Evolutionary conservation across 2,113 vertebrate genomes (phyloP).

Genomic region (Aphyosemion australe): DNA sequence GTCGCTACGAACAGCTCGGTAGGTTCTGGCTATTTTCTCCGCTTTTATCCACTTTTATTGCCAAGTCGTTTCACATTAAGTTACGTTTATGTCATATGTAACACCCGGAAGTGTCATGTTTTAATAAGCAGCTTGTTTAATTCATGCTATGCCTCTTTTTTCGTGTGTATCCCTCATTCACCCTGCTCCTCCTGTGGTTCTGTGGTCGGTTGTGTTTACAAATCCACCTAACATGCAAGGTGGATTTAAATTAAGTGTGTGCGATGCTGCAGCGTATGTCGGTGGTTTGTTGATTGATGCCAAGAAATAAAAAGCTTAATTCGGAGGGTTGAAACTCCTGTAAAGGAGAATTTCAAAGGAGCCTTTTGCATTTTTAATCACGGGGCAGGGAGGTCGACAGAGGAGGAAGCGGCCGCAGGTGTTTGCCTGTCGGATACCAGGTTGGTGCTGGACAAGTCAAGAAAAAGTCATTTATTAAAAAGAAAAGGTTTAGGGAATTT

Average conservation of each 20-base stretch:
- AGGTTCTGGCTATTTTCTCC: slow-evolving; percentile 22
- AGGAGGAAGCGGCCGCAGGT: slow-evolving; percentile 57
- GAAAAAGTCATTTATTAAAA: no score
- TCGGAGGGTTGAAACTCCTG: slow-evolving; percentile 4
- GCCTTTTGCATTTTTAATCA: background rate
- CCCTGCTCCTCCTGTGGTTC: slow-evolving; percentile 32
- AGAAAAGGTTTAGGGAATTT: no score
- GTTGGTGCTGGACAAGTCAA: background rate
- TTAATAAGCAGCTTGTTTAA: background rate
- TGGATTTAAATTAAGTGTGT: slow-evolving; percentile 26
- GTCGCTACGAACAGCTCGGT: slow-evolving; percentile 25
- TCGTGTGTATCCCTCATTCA: slow-evolving; percentile 17
- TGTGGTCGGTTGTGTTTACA: slow-evolving; percentile 66
- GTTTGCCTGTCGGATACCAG: slow-evolving; percentile 38
- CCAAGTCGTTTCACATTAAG: background rate
- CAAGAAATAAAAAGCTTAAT: background rate
- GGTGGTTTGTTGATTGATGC: slow-evolving; percentile 1
- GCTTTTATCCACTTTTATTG: background rate
- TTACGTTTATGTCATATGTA: fast-evolving
- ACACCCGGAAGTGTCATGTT: fast-evolving
- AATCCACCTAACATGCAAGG: slow-evolving; percentile 24
- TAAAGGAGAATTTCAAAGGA: slow-evolving; percentile 33
- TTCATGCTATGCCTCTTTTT: slow-evolving; percentile 27
- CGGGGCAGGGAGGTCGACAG: slow-evolving; percentile 23
- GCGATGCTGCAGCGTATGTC: slow-evolving; percentile 6